Percentiles rank a stretch among this genome's conserved stretches.
These are phyloP conservation scores for Conops quadrifasciatus DNA, from an alignment of 2,888 invertebrate genomes.

Conservation along the genomic window DNA sequence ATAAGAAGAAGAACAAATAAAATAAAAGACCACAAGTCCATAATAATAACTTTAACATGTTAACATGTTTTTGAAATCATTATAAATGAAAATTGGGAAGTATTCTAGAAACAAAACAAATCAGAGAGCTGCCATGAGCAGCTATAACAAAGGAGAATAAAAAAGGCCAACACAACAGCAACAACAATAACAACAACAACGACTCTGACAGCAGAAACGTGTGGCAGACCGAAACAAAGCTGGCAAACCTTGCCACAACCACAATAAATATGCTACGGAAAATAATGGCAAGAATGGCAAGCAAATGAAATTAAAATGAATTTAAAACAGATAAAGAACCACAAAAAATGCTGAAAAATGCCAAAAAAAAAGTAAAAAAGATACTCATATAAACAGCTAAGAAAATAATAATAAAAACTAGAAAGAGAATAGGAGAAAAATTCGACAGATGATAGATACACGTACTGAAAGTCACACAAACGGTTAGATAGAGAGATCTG, in stretches of 20 bases:
- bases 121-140: conserved; percentile 1
- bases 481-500: no score
- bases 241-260: neutral
- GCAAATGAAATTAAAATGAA: conserved; percentile 54
- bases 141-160: conserved; percentile 1
- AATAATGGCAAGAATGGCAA: neutral
- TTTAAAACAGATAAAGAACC: conserved; percentile 5
- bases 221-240: conserved; percentile 24
- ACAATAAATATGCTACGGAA: neutral
- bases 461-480: no score
- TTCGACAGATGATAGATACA: no score
- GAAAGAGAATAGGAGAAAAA: neutral
- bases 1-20: no score
- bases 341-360: no score
- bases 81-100: no score
- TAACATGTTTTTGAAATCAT: no score
- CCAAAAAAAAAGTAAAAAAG: neutral
- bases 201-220: conserved; percentile 29
- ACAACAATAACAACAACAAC: conserved; percentile 8
- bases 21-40: no score
- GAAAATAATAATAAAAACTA: conserved; percentile 6
- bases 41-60: no score
- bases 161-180: conserved; percentile 18
- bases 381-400: conserved; percentile 32
- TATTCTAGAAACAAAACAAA: conserved; percentile 13